Conservation (phyloP, 2,888 invertebrate genomes). For the Orgyia antiqua region DNA sequence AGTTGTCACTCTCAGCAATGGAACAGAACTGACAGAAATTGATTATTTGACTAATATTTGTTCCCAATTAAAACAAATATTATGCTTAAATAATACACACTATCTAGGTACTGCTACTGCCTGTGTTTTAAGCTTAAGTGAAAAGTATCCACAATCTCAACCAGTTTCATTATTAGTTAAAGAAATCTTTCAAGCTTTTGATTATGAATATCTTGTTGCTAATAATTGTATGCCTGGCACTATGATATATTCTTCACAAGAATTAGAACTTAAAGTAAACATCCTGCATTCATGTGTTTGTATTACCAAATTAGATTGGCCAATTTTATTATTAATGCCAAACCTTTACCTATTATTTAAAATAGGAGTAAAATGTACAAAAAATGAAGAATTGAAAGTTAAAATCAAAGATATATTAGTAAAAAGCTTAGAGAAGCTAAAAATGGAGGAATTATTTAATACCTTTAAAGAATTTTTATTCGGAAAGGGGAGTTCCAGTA, state of each 20-base stretch:
- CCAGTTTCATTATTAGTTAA: constrained; percentile 40
- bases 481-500: constrained; percentile 26
- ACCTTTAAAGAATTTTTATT: constrained; percentile 41
- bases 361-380: constrained; percentile 52
- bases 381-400: constrained; percentile 39
- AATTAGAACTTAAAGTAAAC: constrained; percentile 53
- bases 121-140: constrained; percentile 74
- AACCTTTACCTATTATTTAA: constrained; percentile 63
- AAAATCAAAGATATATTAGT: constrained; percentile 55
- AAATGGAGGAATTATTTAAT: constrained; percentile 28
- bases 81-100: constrained; percentile 58
- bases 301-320: constrained; percentile 44
- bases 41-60: constrained; percentile 77
- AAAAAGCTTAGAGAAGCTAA: constrained; percentile 45
- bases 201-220: constrained; percentile 32
- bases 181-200: constrained; percentile 44
- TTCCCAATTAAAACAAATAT: constrained; percentile 69
- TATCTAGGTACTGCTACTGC: constrained; percentile 70
- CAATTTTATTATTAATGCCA: constrained; percentile 46
- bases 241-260: constrained; percentile 49
- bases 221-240: constrained; percentile 48
- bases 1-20: constrained; percentile 52
- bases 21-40: too few species aligned
- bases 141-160: constrained; percentile 61
- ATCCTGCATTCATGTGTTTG: constrained; percentile 52